Conservation (phyloP, 2,113 vertebrate genomes). For the Gallinago jamesoni region DNA sequence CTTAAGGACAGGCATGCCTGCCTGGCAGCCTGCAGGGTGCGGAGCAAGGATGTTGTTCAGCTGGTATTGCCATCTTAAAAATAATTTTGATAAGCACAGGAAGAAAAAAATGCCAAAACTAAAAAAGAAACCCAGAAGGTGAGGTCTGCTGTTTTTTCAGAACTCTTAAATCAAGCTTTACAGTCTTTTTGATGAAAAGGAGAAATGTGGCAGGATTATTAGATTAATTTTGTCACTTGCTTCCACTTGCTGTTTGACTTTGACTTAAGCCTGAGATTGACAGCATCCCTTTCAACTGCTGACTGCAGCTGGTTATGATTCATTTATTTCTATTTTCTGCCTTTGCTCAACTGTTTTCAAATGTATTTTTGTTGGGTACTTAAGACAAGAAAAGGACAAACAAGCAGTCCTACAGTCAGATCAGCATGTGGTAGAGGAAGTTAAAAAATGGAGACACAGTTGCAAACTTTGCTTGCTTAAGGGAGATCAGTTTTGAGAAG, state of each 20-base stretch:
- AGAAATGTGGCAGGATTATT: slow-evolving; percentile 4
- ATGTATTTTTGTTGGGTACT: slow-evolving; percentile 26
- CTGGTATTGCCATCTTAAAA: not conserved
- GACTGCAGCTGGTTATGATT: slow-evolving; percentile 43
- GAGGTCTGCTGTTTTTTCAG: not conserved
- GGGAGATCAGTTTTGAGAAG: not conserved
- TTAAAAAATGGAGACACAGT: not conserved
- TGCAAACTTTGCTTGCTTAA: not conserved
- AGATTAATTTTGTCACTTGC: not conserved
- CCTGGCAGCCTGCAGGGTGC: not conserved
- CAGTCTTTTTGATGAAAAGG: not conserved
- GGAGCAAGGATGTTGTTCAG: not conserved
- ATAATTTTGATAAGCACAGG: not conserved
- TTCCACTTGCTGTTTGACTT: slow-evolving; percentile 8
- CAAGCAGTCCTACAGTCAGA: not conserved
- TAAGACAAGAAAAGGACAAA: not conserved
- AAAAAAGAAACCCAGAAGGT: not conserved
- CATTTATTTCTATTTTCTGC: slow-evolving; percentile 45
- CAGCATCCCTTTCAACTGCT: slow-evolving; percentile 24
- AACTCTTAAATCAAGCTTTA: not conserved
- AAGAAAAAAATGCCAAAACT: not conserved
- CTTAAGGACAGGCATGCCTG: not conserved
- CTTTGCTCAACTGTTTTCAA: not conserved
- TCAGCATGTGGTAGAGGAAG: not conserved
- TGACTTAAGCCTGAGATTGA: slow-evolving; percentile 3